A percentile compares a stretch with the other conserved stretches of the same genome.
phyloP scores from a whole-genome alignment of 2,797 vertebrate genomes.

The Pogonophryne albipinna region DNA sequence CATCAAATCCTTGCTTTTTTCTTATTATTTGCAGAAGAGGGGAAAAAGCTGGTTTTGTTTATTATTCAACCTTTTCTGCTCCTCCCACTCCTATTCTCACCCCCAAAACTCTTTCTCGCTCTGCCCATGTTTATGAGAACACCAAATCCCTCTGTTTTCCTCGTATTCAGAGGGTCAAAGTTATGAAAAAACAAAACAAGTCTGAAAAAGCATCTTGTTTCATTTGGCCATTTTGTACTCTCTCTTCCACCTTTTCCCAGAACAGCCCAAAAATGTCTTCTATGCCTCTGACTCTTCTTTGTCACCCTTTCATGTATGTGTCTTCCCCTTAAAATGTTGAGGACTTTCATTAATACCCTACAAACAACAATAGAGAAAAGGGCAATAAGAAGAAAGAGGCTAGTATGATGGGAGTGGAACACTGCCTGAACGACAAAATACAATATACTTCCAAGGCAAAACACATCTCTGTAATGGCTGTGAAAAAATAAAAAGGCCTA shows the following conservation, averaged over 20 bases:
- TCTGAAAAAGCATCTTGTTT: slow-evolving; percentile 11
- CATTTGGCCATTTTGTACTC: background rate
- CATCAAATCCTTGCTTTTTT: slow-evolving; percentile 42
- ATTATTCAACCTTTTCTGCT: slow-evolving; percentile 23
- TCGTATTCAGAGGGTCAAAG: slow-evolving; percentile 24
- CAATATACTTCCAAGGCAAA: background rate
- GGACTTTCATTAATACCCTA: background rate
- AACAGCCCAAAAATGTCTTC: background rate
- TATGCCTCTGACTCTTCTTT: background rate
- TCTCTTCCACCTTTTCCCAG: slow-evolving; percentile 15
- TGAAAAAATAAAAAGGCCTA: background rate
- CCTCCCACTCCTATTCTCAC: slow-evolving; percentile 14
- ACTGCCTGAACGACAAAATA: background rate
- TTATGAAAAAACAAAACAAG: slow-evolving; percentile 35
- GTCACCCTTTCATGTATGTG: background rate
- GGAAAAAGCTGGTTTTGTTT: slow-evolving; percentile 27
- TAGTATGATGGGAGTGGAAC: background rate
- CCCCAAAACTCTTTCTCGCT: background rate
- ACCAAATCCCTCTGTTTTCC: slow-evolving; percentile 39
- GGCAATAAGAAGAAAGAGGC: background rate
- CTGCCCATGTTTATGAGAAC: slow-evolving; percentile 5
- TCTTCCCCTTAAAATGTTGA: background rate
- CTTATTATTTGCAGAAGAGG: slow-evolving; percentile 35
- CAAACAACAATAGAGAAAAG: background rate
- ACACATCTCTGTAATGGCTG: background rate